Conservation (phyloP, 2,888 invertebrate species). For the Lomographa bimaculata region DNA sequence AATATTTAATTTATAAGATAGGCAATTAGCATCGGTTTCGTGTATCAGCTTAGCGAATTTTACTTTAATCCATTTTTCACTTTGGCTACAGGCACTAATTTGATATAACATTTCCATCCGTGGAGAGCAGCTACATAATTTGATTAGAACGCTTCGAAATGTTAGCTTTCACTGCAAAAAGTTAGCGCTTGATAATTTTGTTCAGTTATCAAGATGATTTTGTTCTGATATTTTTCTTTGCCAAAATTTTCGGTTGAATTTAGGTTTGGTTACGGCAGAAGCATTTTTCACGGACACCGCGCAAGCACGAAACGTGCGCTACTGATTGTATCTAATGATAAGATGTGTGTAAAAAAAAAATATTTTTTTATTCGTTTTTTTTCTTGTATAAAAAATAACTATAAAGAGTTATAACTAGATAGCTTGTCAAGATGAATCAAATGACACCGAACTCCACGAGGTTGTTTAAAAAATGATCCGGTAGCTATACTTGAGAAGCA, state of each 20-base stretch:
- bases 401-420: no score
- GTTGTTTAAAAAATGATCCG: no score
- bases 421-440: no score
- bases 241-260: constrained; percentile 38
- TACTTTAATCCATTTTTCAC: constrained; percentile 13
- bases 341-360: no score
- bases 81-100: constrained; percentile 9
- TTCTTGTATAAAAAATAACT: no score
- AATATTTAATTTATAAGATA: no score
- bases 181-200: constrained; percentile 30
- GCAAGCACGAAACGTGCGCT: constrained; percentile 20
- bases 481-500: no score
- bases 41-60: constrained; percentile 14
- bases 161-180: constrained; percentile 30
- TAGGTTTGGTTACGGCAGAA: constrained; percentile 41
- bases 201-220: constrained; percentile 25
- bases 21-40: constrained; percentile 8
- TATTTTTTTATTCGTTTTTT: no score
- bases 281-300: constrained; percentile 55
- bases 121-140: constrained; percentile 26
- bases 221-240: constrained; percentile 33
- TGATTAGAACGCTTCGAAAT: constrained; percentile 37
- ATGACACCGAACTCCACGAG: no score
- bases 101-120: constrained; percentile 19
- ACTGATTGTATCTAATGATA: constrained; percentile 40